These are phyloP conservation scores for Babylonia areolata DNA, from an alignment of 1,140 invertebrate species.

Conservation along the genomic window DNA sequence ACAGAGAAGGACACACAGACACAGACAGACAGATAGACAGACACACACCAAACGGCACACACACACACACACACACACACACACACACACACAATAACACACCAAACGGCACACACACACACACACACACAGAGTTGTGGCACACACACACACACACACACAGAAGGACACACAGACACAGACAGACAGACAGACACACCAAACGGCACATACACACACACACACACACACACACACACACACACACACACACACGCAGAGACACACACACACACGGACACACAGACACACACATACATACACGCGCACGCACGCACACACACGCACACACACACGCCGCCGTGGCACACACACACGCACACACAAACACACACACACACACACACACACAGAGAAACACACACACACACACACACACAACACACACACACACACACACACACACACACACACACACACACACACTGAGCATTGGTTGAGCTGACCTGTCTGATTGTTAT, in stretches of 20 bases:
- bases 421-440: neutral
- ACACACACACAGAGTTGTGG: neutral
- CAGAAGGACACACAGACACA: neutral
- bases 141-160: neutral
- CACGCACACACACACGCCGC: neutral
- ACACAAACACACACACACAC: neutral
- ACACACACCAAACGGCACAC: neutral
- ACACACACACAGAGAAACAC: too few species aligned
- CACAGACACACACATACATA: neutral
- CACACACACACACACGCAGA: conserved; percentile 1
- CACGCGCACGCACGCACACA: neutral
- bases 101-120: neutral
- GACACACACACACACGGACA: neutral
- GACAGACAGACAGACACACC: neutral
- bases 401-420: neutral
- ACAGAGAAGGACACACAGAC: too few species aligned
- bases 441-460: neutral
- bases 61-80: neutral
- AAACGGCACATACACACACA: neutral
- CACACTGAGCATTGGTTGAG: too few species aligned
- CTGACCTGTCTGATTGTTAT: too few species aligned
- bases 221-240: conserved; percentile 14
- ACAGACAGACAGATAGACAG: too few species aligned
- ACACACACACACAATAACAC: neutral
- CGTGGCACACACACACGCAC: neutral